Evolutionary conservation across 2,888 invertebrate species (phyloP).

Genomic region (Dolichomitus sp.): DNA sequence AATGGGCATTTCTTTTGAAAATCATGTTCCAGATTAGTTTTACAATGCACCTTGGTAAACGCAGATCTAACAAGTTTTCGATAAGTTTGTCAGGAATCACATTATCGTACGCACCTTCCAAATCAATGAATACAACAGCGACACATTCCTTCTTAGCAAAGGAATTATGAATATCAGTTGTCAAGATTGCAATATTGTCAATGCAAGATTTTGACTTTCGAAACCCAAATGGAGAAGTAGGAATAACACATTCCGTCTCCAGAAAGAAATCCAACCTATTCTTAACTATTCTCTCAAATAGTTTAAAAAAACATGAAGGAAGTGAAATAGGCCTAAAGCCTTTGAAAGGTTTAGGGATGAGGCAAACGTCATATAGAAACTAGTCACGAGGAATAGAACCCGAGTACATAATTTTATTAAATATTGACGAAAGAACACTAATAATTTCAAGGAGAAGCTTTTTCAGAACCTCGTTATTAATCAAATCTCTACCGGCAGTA

Average conservation of each 20-base stretch:
- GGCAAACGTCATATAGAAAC: constrained; percentile 15
- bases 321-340: constrained; percentile 18
- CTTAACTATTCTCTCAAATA: constrained; percentile 29
- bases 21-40: constrained; percentile 10
- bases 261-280: constrained; percentile 9
- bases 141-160: constrained; percentile 11
- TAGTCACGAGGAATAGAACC: constrained; percentile 21
- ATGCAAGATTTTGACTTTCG: constrained; percentile 12
- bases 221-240: constrained; percentile 14
- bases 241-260: constrained; percentile 14
- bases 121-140: constrained; percentile 10
- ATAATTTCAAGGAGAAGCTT: constrained; percentile 1
- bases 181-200: constrained; percentile 13
- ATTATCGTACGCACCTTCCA: constrained; percentile 34
- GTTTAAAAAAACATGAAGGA: constrained; percentile 18
- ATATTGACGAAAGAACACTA: neutral
- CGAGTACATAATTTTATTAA: constrained; percentile 3
- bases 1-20: neutral
- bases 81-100: neutral
- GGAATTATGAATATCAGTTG: constrained; percentile 28
- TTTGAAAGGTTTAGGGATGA: constrained; percentile 25
- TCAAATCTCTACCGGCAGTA: constrained; percentile 17
- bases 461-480: constrained; percentile 9
- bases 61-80: constrained; percentile 3
- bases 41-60: neutral